These are phyloP conservation scores for Cryptocephalus moraei DNA, from an alignment of 2,888 invertebrate species.

Conservation along the genomic window DNA sequence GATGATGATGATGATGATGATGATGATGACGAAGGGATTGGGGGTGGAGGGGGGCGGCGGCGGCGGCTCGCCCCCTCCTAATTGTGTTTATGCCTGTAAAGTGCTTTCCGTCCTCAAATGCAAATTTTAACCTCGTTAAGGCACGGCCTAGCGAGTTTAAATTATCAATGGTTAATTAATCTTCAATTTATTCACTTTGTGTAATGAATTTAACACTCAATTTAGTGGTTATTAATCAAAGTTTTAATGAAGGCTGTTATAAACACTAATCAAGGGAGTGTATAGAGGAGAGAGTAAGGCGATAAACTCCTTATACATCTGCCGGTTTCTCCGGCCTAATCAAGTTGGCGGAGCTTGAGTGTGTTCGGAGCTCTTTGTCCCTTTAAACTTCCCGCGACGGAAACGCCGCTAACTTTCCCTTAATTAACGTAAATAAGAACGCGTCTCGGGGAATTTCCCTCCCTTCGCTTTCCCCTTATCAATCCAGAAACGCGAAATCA, in stretches of 20 bases:
- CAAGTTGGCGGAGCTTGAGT: slow-evolving; percentile 1
- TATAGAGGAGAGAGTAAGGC: slow-evolving; percentile 8
- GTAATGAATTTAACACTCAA: slow-evolving; percentile 39
- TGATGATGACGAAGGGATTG: slow-evolving; percentile 3
- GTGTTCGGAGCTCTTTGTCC: neutral
- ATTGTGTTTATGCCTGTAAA: slow-evolving; percentile 41
- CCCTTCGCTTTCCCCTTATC: too few species aligned
- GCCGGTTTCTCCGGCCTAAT: slow-evolving; percentile 11
- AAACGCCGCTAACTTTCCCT: too few species aligned
- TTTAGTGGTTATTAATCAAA: slow-evolving; percentile 49
- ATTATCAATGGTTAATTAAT: slow-evolving; percentile 46
- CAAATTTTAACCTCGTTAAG: slow-evolving; percentile 44
- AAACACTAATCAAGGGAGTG: slow-evolving; percentile 28
- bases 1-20: too few species aligned
- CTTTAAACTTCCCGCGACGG: too few species aligned
- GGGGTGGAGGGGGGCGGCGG: slow-evolving; percentile 5
- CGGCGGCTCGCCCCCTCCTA: slow-evolving; percentile 28
- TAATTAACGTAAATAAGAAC: too few species aligned
- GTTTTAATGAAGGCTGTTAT: slow-evolving; percentile 44
- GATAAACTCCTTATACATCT: slow-evolving; percentile 14
- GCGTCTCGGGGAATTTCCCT: too few species aligned
- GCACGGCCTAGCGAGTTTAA: slow-evolving; percentile 42
- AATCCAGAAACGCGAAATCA: too few species aligned
- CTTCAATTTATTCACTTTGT: slow-evolving; percentile 46
- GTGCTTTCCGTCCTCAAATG: slow-evolving; percentile 42